phyloP scores from a whole-genome alignment of 53 echinoderm and acorn worm genomes.

The Apostichopus leukothele region DNA sequence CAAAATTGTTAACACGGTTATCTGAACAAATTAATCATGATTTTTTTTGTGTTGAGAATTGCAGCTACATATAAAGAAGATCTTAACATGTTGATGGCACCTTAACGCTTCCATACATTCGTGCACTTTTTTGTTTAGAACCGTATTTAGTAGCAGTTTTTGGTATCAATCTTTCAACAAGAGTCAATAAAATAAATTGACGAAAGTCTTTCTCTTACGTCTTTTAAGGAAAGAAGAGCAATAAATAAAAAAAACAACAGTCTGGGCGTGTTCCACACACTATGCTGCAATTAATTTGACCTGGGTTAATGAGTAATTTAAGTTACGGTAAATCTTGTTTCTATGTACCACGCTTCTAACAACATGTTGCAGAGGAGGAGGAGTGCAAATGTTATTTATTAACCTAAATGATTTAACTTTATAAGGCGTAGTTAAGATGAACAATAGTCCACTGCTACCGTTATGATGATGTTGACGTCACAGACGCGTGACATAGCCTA shows the following conservation, averaged over 20 bases:
- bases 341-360: background rate
- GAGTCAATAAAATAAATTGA: background rate
- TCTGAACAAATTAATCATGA: too few relatives aligned
- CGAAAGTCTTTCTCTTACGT: too few relatives aligned
- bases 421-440: background rate
- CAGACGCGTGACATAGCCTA: background rate
- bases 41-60: too few relatives aligned
- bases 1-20: too few relatives aligned
- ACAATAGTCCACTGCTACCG: background rate
- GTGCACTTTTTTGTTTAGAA: too few relatives aligned
- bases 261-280: too few relatives aligned
- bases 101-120: too few relatives aligned
- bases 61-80: too few relatives aligned
- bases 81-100: too few relatives aligned
- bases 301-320: background rate
- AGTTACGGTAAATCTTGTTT: too few relatives aligned
- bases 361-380: background rate
- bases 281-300: background rate
- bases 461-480: background rate
- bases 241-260: too few relatives aligned
- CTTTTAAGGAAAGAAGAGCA: too few relatives aligned
- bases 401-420: background rate
- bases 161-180: background rate
- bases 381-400: background rate
- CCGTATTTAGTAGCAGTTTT: background rate